Conservation (phyloP, 2,888 invertebrate species). For the Drosophila longiperda region DNA sequence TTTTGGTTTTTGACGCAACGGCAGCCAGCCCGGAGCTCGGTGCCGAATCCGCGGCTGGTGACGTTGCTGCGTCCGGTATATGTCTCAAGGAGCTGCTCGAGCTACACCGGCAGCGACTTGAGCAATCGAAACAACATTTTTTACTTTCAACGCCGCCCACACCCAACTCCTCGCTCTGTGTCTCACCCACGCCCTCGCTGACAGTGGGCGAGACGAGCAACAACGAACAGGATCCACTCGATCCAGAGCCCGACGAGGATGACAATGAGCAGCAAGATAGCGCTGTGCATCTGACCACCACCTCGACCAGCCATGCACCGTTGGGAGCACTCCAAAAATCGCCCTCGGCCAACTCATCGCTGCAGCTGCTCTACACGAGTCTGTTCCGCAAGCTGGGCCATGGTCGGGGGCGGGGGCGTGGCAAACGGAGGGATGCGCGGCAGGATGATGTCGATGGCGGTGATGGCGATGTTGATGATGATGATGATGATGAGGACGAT, state of each 20-base stretch:
- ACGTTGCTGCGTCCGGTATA: constrained; percentile 57
- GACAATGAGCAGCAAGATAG: constrained; percentile 68
- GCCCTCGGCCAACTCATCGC: constrained; percentile 76
- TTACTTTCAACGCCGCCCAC: constrained; percentile 83
- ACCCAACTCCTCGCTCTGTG: constrained; percentile 74
- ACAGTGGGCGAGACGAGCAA: constrained; percentile 69
- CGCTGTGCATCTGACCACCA: constrained; percentile 69
- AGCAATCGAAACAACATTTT: constrained; percentile 83
- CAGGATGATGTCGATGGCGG: constrained; percentile 78
- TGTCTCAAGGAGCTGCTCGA: constrained; percentile 81
- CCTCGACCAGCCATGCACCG: constrained; percentile 50
- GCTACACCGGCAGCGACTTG: constrained; percentile 81
- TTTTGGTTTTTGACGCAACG: constrained; percentile 64
- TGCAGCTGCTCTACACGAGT: constrained; percentile 81
- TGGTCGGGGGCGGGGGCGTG: constrained; percentile 57
- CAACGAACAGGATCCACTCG: constrained; percentile 37
- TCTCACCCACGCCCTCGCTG: constrained; percentile 67
- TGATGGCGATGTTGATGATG: constrained; percentile 54
- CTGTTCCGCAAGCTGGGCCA: constrained; percentile 76
- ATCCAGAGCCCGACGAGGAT: constrained; percentile 43
- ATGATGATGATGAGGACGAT: constrained; percentile 57
- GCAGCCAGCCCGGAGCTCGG: constrained; percentile 75
- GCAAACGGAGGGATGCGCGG: constrained; percentile 55
- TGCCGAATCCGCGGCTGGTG: constrained; percentile 53
- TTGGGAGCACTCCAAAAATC: constrained; percentile 71